Evolutionary conservation across 2,113 vertebrate genomes (phyloP).

Genomic region (Myiagra hebetior): DNA sequence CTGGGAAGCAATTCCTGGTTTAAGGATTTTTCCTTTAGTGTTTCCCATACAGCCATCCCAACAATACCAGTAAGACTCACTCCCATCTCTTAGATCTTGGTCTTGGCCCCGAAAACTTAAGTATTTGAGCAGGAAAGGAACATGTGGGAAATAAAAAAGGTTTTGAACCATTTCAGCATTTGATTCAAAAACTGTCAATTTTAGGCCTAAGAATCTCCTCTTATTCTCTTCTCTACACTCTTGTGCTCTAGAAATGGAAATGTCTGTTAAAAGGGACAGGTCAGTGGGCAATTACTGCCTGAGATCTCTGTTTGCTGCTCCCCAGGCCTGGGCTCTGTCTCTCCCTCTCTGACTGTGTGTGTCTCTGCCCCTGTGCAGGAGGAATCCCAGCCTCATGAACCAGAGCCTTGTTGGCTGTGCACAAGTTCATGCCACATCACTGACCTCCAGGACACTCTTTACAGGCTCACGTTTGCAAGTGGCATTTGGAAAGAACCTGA

Average conservation of each 20-base stretch:
- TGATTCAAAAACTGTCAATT: not conserved
- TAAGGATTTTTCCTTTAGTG: not conserved
- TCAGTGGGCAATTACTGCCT: not conserved
- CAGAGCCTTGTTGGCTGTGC: not conserved
- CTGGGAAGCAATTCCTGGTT: not conserved
- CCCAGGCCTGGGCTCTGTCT: accelerated
- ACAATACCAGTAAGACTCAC: not conserved
- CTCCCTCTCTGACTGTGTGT: accelerated
- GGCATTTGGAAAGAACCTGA: not conserved
- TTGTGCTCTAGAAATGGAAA: not conserved
- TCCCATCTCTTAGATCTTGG: not conserved
- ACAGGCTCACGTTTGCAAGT: not conserved
- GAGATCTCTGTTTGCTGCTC: not conserved
- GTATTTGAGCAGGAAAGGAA: not conserved
- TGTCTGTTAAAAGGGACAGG: not conserved
- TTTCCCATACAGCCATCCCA: not conserved
- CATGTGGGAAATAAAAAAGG: not conserved
- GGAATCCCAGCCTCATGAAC: not conserved
- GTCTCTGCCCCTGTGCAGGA: not conserved
- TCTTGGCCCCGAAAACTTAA: not conserved
- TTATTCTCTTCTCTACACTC: not conserved
- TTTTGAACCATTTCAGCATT: not conserved
- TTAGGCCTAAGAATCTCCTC: not conserved
- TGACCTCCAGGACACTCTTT: not conserved
- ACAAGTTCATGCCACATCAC: not conserved